Evolutionary conservation across 2,797 vertebrate species (phyloP), one percentile per base, ranked within the genome.

Genomic region (Gallinago stenura): DNA sequence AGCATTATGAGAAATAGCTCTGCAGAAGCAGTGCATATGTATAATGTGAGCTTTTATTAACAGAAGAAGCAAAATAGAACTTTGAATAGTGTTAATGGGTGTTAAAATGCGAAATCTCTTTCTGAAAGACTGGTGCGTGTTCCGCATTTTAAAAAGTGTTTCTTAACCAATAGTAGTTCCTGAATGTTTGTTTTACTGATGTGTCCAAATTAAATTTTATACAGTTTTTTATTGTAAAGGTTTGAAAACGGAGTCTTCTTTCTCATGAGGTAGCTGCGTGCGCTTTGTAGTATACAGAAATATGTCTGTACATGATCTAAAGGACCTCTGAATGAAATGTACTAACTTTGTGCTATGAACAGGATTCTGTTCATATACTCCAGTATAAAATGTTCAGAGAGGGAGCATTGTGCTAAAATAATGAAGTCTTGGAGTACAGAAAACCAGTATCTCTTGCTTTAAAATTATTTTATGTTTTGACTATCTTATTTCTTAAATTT

Each of bases 21-120:
- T 93, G 75, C 75, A 62, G 54, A 51, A 70, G 24, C 35, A 65
- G 12, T 37, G 19, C 41, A 8, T 12, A 0, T 0, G 0, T 84
- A 24, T 46, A 54, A 60, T 78, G 77, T 30, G 66, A 89, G 53
- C 41, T 62, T 93, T 92, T 91, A 89, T 93, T 89, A 92, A 58
- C 75, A 62, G 69, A 73, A 82, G 79, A 30, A 83, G 62, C 65
- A 88, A 89, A 92, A 61, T 35, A 82, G 89, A 85, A 89, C 65
- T 87, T 95, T 65, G 83, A 84, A 48, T 83, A 66, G 66, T 87
- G 71, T 61, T 61, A 77, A 84, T 33, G 30, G 10, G 30, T 87
- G 58, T 56, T 95, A 84, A 88, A 83, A 93, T 65, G 73, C 6
- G 0, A 75, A 79, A 92, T 93, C 64, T 41, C 60, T 80, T 84